Conservation (phyloP, 2,797 vertebrate genomes). For the Macroramphosus scolopax region DNA sequence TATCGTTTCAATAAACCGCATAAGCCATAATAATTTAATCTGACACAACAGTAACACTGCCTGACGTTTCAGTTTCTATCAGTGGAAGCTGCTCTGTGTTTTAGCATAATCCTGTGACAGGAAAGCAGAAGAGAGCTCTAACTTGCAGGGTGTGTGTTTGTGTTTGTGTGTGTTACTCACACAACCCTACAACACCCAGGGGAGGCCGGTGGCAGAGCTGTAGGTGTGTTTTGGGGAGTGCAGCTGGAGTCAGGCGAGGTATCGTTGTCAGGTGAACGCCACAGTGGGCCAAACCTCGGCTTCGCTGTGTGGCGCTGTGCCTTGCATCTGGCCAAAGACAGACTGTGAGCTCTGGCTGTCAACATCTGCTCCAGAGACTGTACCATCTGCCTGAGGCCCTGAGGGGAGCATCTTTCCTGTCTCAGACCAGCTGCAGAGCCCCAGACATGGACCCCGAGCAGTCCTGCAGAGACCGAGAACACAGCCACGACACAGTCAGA, state of each 20-base stretch:
- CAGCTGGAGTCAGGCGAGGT: conserved; percentile 59
- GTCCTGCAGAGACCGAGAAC: conserved; percentile 49
- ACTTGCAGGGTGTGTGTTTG: conserved; percentile 4
- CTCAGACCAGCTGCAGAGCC: conserved; percentile 70
- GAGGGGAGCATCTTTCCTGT: conserved; percentile 56
- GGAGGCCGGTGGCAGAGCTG: conserved; percentile 36
- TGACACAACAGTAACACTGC: not conserved
- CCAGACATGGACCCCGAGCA: conserved; percentile 62
- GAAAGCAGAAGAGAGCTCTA: too few relatives aligned
- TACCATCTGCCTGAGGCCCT: conserved; percentile 72
- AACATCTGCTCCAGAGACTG: conserved; percentile 80
- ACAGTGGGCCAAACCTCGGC: conserved; percentile 54
- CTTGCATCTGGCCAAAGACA: conserved; percentile 71
- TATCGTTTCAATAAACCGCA: too few relatives aligned
- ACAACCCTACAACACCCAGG: conserved; percentile 32
- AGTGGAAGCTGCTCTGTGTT: not conserved
- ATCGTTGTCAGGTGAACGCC: conserved; percentile 68
- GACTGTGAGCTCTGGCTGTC: conserved; percentile 72
- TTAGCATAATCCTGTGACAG: not conserved
- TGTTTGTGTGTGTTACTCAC: conserved; percentile 26
- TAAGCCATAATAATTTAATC: too few relatives aligned
- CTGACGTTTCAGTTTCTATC: not conserved
- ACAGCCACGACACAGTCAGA: conserved; percentile 57
- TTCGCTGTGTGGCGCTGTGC: conserved; percentile 48
- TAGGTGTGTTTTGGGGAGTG: conserved; percentile 31